Evolutionary conservation across 2,113 vertebrate genomes (phyloP).

Genomic region (Pelobates fuscus): DNA sequence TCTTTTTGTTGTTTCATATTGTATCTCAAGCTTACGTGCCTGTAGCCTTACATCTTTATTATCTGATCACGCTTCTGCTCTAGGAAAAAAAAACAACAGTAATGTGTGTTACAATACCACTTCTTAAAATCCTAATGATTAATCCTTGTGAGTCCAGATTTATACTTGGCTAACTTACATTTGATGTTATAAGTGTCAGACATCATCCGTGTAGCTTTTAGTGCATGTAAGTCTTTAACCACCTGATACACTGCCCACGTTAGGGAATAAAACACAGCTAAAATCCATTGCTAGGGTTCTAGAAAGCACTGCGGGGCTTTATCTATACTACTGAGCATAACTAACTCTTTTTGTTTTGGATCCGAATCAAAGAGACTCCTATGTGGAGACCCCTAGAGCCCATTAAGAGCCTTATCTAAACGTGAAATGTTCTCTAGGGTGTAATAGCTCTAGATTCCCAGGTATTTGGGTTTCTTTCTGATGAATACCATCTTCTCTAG

Average conservation of each 20-base stretch:
- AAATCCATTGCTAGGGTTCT: background rate
- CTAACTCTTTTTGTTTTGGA: slow-evolving; percentile 3
- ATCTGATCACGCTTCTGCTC: too few species aligned
- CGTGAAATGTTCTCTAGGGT: slow-evolving; percentile 16
- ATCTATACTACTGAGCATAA: background rate
- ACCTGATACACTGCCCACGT: background rate
- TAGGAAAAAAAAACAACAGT: too few species aligned
- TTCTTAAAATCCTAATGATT: too few species aligned
- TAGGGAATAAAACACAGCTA: background rate
- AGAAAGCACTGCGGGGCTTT: slow-evolving; percentile 10
- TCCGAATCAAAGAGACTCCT: slow-evolving; percentile 14
- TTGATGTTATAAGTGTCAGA: background rate
- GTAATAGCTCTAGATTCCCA: slow-evolving; percentile 34
- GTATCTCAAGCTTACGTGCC: too few species aligned
- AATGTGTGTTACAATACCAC: too few species aligned
- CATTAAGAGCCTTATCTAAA: slow-evolving; percentile 7
- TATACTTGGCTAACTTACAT: background rate
- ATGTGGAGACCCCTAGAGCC: background rate
- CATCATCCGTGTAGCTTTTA: background rate
- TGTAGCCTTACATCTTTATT: too few species aligned
- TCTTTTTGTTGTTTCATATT: too few species aligned
- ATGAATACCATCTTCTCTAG: slow-evolving; percentile 26
- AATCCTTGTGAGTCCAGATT: background rate
- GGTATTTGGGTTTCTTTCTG: slow-evolving; percentile 23
- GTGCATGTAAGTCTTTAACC: background rate